A percentile compares a stretch with the other conserved stretches of the same genome.
Conservation (phyloP, 2,888 invertebrate species). For the Pilophorus perplexus region DNA sequence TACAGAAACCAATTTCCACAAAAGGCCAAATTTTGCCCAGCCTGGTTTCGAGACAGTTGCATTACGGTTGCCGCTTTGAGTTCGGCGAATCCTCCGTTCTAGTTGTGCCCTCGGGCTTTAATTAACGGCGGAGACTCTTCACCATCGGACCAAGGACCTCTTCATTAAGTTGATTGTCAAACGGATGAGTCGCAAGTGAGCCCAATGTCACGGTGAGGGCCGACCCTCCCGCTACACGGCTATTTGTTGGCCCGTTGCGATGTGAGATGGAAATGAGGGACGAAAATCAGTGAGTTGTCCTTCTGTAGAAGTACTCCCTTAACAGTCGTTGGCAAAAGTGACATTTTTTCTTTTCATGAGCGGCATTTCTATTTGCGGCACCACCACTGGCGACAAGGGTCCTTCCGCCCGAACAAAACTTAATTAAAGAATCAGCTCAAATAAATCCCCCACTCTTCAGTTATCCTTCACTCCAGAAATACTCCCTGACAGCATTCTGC, state of each 20-base stretch:
- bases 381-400: constrained; percentile 3
- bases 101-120: constrained; percentile 18
- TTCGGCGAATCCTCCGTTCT: too few relatives aligned
- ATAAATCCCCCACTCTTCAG: constrained; percentile 12
- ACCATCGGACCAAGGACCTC: constrained; percentile 26
- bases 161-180: constrained; percentile 22
- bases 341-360: background rate
- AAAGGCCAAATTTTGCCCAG: too few relatives aligned
- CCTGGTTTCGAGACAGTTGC: too few relatives aligned
- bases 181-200: constrained; percentile 25
- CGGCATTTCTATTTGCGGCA: constrained; percentile 1
- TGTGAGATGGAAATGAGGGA: too few relatives aligned
- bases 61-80: too few relatives aligned
- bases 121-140: constrained; percentile 27
- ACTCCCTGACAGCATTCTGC: constrained; percentile 23
- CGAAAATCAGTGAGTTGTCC: too few relatives aligned
- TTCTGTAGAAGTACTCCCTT: too few relatives aligned
- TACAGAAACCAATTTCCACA: too few relatives aligned
- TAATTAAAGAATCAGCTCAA: constrained; percentile 13
- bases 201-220: constrained; percentile 30
- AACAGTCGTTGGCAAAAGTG: too few relatives aligned
- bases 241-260: too few relatives aligned
- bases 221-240: too few relatives aligned
- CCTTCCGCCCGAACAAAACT: constrained; percentile 17
- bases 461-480: constrained; percentile 33